Base-by-base conservation (phyloP, 2,797 vertebrate species). In the Acipenser transmontanus region DNA sequence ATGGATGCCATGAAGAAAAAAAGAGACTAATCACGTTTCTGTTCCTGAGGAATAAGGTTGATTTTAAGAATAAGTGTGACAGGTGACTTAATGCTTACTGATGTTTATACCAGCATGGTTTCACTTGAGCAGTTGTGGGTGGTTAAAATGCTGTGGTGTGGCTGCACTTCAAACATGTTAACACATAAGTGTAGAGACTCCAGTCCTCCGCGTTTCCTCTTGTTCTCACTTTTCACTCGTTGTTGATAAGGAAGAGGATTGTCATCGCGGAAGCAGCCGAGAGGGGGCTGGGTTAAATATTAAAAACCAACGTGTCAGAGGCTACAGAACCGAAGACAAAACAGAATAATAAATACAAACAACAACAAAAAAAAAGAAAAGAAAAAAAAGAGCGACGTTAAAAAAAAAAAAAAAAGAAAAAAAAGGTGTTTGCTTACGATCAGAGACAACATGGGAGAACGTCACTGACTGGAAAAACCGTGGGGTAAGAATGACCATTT, bases 41-140 rank as follows among this genome's bases (percentile, higher is more conserved):
- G 98, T 97, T 80, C 97, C 97, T 0, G 97, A 99, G 94, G 85
- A 70, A 76, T 92, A 34, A 91, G 90, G 89, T 87, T 34, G 34
- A 34, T 34, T 4, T 34, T 34, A 3, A 34, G 34, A 34, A 4
- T 34, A 34, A 34, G 34, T 34, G 34, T 34, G 34, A 34, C 34
- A 34, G 34, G 34, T 4, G 34, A 34, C 34, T 34, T 34, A 34
- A 34, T 34, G 34, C 34, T 34, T 34, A 34, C 34, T 1, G 0
- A 34, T 34, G 34, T 1, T 34, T 3, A 34, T 34, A 34, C 34
- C 3, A 34, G 34, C 34, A 34, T 34, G 34, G 34, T 34, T 34
- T 34, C 17, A 34, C 34, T 3, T 34, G 3, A 34, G 34, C 34
- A 34, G 34, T 34, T 34, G 4, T 17, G 17, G 17, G 17, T 91